phyloP scores from a whole-genome alignment of 2,113 vertebrate genomes.

The Steatornis caripensis region DNA sequence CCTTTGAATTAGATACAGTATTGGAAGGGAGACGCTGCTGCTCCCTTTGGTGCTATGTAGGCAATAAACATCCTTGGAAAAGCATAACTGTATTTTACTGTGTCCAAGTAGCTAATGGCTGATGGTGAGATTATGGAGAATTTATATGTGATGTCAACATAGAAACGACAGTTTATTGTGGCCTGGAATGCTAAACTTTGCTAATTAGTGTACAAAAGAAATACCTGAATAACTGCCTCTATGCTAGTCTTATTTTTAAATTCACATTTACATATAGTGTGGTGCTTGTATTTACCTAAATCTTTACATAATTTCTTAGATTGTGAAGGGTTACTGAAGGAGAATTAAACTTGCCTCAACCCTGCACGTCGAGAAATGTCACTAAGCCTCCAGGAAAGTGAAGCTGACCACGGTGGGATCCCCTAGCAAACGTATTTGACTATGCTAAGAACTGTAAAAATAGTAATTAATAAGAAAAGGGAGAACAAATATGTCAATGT shows the following conservation, averaged over 20 bases:
- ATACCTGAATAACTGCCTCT: neutral
- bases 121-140: neutral
- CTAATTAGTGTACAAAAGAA: neutral
- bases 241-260: neutral
- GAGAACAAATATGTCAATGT: neutral
- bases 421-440: neutral
- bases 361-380: neutral
- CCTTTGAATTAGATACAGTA: neutral
- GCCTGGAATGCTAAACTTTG: neutral
- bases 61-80: neutral
- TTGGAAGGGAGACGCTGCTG: neutral
- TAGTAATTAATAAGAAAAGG: neutral
- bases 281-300: neutral
- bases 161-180: neutral
- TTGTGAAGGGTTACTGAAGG: neutral
- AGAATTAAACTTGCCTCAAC: neutral
- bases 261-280: neutral
- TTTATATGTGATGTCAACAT: neutral
- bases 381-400: accelerated
- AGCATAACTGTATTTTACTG: neutral
- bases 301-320: neutral
- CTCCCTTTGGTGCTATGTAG: neutral
- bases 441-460: neutral
- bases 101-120: neutral
- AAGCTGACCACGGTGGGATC: neutral